phyloP scores from a whole-genome alignment of 2,888 invertebrate species.

The Andricus curvator region DNA sequence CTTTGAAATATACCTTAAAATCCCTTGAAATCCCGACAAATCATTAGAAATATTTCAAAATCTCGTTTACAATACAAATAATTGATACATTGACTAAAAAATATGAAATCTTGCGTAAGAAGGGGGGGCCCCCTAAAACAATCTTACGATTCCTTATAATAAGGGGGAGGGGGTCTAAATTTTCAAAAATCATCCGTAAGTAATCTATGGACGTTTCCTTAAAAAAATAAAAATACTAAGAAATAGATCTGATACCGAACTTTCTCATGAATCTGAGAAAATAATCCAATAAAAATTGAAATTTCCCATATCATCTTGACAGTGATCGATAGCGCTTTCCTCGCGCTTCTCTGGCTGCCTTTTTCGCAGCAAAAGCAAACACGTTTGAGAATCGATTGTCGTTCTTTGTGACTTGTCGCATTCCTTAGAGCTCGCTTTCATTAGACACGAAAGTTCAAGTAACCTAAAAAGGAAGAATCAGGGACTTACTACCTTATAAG shows the following conservation, averaged over 20 bases:
- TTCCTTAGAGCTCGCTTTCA: conserved; percentile 16
- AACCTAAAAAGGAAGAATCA: conserved; percentile 31
- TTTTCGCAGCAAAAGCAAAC: neutral
- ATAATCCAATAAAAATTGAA: neutral
- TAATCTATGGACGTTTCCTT: too few relatives aligned
- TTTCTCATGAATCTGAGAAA: neutral
- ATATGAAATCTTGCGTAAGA: too few relatives aligned
- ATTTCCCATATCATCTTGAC: neutral
- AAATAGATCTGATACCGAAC: neutral
- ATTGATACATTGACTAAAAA: too few relatives aligned
- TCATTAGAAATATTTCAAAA: too few relatives aligned
- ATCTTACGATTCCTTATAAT: too few relatives aligned
- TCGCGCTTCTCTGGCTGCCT: neutral
- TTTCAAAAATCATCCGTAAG: too few relatives aligned
- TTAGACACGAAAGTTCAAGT: conserved; percentile 7
- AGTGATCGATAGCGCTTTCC: neutral
- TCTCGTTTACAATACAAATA: too few relatives aligned
- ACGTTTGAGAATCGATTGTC: neutral
- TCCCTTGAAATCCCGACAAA: too few relatives aligned
- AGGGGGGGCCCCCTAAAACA: too few relatives aligned
- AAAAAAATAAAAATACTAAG: neutral
- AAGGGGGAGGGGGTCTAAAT: too few relatives aligned
- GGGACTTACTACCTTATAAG: conserved; percentile 25
- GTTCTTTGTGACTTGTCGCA: conserved; percentile 20
- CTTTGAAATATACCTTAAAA: too few relatives aligned